Evolutionary conservation across 2,888 invertebrate genomes (phyloP).

Genomic region (Limnephilus rhombicus): DNA sequence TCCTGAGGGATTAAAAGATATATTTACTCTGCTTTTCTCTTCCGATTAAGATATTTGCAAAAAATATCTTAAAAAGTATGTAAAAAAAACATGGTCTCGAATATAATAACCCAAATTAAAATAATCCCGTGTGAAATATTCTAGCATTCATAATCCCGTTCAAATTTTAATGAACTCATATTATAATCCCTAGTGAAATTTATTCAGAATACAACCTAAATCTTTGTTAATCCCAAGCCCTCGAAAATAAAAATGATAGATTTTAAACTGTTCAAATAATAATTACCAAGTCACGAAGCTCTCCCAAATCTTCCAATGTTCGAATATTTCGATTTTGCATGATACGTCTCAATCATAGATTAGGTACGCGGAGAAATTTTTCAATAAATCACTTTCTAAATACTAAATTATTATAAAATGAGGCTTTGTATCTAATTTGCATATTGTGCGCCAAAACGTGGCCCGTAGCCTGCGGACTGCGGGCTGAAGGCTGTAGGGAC

Average conservation of each 20-base stretch:
- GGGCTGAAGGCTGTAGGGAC: not conserved
- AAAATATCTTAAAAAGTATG: not conserved
- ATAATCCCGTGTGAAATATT: not conserved
- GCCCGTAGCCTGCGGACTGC: not conserved
- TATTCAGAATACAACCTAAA: not conserved
- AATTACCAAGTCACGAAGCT: not conserved
- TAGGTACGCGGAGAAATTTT: not conserved
- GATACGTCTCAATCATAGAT: not conserved
- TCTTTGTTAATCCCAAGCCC: not conserved
- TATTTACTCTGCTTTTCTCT: not conserved
- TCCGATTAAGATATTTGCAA: not conserved
- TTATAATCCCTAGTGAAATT: not conserved
- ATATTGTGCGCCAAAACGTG: not conserved
- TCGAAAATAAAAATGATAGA: not conserved
- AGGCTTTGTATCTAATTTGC: conserved; percentile 1
- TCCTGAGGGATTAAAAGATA: too few relatives aligned
- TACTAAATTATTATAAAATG: not conserved
- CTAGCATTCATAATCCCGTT: not conserved
- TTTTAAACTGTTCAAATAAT: too few relatives aligned
- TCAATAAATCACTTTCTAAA: not conserved
- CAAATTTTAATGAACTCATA: not conserved
- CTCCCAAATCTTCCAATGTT: not conserved
- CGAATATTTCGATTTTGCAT: not conserved
- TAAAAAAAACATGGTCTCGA: too few relatives aligned
- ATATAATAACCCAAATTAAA: not conserved